Percentiles rank a stretch among this genome's conserved stretches.
phyloP scores from a whole-genome alignment of 2,797 vertebrate genomes.

The Anolis apletophallus region DNA sequence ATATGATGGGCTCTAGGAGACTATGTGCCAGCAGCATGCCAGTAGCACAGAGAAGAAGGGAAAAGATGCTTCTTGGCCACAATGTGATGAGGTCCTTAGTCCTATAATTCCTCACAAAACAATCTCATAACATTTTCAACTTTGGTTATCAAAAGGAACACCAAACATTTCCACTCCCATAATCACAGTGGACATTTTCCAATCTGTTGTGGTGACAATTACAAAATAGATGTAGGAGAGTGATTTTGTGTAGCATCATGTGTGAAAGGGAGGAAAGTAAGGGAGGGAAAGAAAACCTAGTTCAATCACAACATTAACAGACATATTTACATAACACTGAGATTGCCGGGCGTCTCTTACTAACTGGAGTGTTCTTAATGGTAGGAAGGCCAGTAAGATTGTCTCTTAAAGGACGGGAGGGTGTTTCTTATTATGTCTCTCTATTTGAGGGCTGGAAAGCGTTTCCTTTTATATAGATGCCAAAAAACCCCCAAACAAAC shows the following conservation, averaged over 20 bases:
- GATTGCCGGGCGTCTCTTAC: not conserved
- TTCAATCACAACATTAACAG: not conserved
- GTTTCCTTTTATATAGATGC: too few species aligned
- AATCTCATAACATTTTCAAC: accelerated
- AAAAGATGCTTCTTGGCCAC: too few species aligned
- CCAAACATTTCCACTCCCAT: not conserved
- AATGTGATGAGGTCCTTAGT: not conserved
- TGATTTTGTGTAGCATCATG: not conserved
- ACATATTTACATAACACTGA: not conserved
- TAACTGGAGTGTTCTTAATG: too few species aligned
- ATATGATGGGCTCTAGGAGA: too few species aligned
- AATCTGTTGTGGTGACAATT: too few species aligned
- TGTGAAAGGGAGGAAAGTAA: not conserved
- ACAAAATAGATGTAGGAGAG: not conserved
- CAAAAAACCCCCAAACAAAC: too few species aligned
- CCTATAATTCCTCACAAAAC: slow-evolving; percentile 14
- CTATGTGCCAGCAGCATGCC: too few species aligned
- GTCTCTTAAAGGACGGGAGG: too few species aligned
- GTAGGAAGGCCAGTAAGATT: too few species aligned
- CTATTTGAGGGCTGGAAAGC: too few species aligned
- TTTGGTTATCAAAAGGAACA: not conserved
- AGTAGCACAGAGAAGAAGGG: too few species aligned
- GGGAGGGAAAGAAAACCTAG: not conserved
- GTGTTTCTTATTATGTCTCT: too few species aligned
- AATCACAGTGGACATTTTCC: not conserved